Evolutionary conservation across 2,888 invertebrate species (phyloP), one percentile per base, ranked within the genome.

Genomic region (Polydrusus tereticollis): DNA sequence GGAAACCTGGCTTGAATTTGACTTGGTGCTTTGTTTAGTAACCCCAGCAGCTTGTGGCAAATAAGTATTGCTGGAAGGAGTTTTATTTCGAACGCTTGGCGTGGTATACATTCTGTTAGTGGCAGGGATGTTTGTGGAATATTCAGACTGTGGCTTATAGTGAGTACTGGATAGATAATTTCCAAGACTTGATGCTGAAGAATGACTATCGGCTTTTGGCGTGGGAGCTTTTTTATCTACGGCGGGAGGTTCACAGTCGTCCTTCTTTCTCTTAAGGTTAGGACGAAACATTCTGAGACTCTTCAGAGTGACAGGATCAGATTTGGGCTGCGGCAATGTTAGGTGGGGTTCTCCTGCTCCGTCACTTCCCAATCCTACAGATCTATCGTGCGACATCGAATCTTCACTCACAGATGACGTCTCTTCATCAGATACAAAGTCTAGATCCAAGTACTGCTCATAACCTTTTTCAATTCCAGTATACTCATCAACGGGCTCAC

Each of bases 221-320:
- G 12, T 8, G 7, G 52, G 14, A 8, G 36, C 14, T 65, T 70
- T 65, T 52, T 65, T 70, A 10, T 58, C 55, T 47, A 16, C 18
- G n/a, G 18, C 10, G 5, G 26, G 26, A 7, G 23, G n/a, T n/a
- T 59, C 64, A 21, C 47, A 14, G 16, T 59, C 72, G 10, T 77
- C 77, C 60, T 74, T 72, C 36, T 73, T 65, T 55, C 83, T 78
- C 74, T 86, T 86, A 21, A 84, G 77, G 62, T 79, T 83, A 2
- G 86, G 87, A 77, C 89, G 83, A 75, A 87, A 89, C 86, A 87
- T 87, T 70, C 88, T 80, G 47, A 89, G 79, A 3, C 87, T 86
- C 80, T 88, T 88, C 2, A 89, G 80, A 5, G 88, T 88, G 14
- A 86, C 85, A 1, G 89, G 88, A 79, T 89, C 87, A 74, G 88